Evolutionary conservation across 2,797 vertebrate genomes (phyloP).

Genomic region (Sebastes nivosus): DNA sequence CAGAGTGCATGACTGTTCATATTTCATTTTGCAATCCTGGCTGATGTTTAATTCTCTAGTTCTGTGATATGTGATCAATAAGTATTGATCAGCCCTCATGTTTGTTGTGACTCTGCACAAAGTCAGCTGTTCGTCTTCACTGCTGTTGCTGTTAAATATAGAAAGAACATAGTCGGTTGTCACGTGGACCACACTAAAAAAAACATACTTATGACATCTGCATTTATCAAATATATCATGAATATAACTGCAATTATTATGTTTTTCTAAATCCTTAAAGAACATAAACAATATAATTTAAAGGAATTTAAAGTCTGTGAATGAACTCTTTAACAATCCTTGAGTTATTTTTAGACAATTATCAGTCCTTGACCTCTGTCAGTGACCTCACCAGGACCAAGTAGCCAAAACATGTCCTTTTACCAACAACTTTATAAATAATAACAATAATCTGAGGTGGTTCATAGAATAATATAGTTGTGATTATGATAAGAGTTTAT

Average conservation of each 20-base stretch:
- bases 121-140: neutral
- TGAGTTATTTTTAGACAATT: neutral
- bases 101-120: neutral
- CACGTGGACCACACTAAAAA: neutral
- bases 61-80: neutral
- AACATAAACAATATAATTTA: neutral
- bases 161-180: neutral
- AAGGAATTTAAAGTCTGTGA: neutral
- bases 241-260: neutral
- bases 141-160: slow-evolving; percentile 6
- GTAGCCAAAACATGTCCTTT: neutral
- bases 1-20: neutral
- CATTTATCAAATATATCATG: neutral
- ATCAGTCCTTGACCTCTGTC: neutral
- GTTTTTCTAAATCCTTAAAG: neutral
- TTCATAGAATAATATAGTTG: neutral
- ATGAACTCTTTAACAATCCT: neutral
- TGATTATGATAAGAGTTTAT: neutral
- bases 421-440: neutral
- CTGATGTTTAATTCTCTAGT: neutral
- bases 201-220: neutral
- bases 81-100: neutral
- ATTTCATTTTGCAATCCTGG: neutral
- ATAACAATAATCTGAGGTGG: neutral
- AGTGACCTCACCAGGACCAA: neutral